Percentiles rank a stretch among this genome's conserved stretches.
phyloP scores from a whole-genome alignment of 2,888 invertebrate genomes.

The Perithous albicinctus region DNA sequence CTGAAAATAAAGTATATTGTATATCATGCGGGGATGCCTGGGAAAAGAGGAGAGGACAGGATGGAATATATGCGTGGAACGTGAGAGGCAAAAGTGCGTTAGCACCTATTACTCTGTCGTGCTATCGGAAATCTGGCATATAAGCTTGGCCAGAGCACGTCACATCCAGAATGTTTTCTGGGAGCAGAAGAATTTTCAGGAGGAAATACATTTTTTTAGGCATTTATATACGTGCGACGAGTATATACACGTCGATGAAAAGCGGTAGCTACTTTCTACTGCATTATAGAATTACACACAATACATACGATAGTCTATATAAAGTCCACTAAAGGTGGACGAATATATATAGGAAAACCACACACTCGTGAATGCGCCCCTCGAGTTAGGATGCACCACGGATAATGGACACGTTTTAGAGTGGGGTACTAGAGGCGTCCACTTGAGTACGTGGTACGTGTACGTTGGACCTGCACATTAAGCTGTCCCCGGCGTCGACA shows the following conservation, averaged over 20 bases:
- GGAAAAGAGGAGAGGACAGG: slow-evolving; percentile 13
- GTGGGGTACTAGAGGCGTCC: slow-evolving; percentile 35
- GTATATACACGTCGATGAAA: not conserved
- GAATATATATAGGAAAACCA: slow-evolving; percentile 52
- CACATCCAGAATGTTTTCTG: not conserved
- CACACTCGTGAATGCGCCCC: slow-evolving; percentile 47
- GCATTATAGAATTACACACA: not conserved
- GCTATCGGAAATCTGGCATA: not conserved
- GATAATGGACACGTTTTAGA: slow-evolving; percentile 66
- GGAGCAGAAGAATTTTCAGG: not conserved
- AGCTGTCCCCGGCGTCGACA: slow-evolving; percentile 33
- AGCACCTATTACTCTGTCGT: slow-evolving; percentile 20
- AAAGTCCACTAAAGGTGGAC: not conserved
- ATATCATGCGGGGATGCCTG: slow-evolving; percentile 38
- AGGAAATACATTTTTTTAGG: not conserved
- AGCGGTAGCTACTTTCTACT: not conserved
- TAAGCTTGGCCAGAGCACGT: not conserved
- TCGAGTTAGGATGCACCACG: slow-evolving; percentile 55
- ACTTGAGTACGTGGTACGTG: slow-evolving; percentile 60
- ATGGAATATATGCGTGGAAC: slow-evolving; percentile 41
- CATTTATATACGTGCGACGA: not conserved
- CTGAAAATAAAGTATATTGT: slow-evolving; percentile 76
- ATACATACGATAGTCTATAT: not conserved
- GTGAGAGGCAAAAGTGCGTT: slow-evolving; percentile 27
- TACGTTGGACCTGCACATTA: slow-evolving; percentile 53